Percentiles rank a stretch among this genome's conserved stretches.
These are phyloP conservation scores for Drosophila kikkawai DNA, from an alignment of 1,140 invertebrate genomes.

Conservation along the genomic window DNA sequence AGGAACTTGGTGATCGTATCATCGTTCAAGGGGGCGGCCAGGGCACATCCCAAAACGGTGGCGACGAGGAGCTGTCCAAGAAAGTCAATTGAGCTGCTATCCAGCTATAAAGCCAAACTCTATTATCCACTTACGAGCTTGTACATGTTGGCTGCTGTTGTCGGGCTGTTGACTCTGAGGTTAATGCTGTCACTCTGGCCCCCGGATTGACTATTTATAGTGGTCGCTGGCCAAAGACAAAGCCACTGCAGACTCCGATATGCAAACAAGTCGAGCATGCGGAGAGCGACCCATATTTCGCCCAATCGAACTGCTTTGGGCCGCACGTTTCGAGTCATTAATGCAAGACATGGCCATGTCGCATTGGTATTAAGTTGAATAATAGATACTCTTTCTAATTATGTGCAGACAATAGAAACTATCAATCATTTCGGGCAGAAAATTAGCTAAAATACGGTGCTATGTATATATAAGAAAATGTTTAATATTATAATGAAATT, in stretches of 20 bases:
- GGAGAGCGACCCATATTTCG: conserved; percentile 46
- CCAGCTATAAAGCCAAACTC: not conserved
- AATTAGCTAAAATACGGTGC: not conserved
- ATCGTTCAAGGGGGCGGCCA: conserved; percentile 46
- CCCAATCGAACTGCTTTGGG: conserved; percentile 44
- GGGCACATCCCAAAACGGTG: conserved; percentile 48
- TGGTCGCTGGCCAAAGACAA: conserved; percentile 31
- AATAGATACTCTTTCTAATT: conserved; percentile 13
- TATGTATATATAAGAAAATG: too few species aligned
- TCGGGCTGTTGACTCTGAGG: conserved; percentile 26
- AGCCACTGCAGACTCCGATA: conserved; percentile 44
- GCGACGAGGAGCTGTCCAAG: conserved; percentile 56
- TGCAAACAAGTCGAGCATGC: conserved; percentile 54
- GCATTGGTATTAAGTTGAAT: not conserved
- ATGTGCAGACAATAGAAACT: too few species aligned
- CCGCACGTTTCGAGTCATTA: conserved; percentile 43
- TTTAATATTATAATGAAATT: not conserved
- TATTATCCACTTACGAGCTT: conserved; percentile 62
- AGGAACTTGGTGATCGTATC: conserved; percentile 47
- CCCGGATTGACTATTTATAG: conserved; percentile 65
- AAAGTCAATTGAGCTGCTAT: conserved; percentile 22
- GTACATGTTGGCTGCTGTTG: conserved; percentile 56
- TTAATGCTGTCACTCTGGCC: conserved; percentile 41
- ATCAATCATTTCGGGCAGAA: not conserved
- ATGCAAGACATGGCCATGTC: conserved; percentile 25